Conservation (phyloP, 2,888 invertebrate species). For the Nephrocerus scutellatus region DNA sequence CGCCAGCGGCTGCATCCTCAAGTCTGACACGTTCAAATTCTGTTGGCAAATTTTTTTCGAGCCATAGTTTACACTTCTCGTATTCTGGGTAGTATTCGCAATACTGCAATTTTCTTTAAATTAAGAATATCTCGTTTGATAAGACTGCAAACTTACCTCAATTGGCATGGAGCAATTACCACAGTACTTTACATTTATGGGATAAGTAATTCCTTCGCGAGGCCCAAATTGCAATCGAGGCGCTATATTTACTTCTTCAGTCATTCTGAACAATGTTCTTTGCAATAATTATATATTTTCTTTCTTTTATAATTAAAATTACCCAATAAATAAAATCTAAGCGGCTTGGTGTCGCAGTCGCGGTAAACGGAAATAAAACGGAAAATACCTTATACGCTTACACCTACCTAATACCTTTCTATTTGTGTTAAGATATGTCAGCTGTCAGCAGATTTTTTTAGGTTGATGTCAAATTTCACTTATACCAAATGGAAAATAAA, state of each 20-base stretch:
- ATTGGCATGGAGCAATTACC: conserved; percentile 93
- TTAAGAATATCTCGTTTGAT: neutral
- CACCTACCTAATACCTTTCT: too few relatives aligned
- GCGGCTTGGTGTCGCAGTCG: too few relatives aligned
- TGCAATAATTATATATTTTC: too few relatives aligned
- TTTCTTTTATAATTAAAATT: too few relatives aligned
- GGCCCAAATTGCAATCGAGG: conserved; percentile 57
- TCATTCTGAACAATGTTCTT: too few relatives aligned
- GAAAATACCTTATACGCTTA: too few relatives aligned
- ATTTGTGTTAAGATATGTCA: too few relatives aligned
- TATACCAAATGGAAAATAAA: too few relatives aligned
- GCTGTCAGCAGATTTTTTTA: too few relatives aligned
- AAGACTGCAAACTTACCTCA: conserved; percentile 54
- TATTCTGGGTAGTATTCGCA: conserved; percentile 98
- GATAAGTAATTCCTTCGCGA: conserved; percentile 70
- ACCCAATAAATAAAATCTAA: too few relatives aligned
- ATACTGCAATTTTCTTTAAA: conserved; percentile 56
- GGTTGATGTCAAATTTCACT: too few relatives aligned
- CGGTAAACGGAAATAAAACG: too few relatives aligned
- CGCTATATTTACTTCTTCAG: conserved; percentile 55
- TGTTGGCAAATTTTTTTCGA: conserved; percentile 87
- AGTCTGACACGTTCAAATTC: conserved; percentile 83
- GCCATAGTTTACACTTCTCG: conserved; percentile 95
- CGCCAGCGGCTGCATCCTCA: conserved; percentile 55
- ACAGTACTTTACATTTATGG: conserved; percentile 78